These are phyloP conservation scores for Sericinus montela DNA, from an alignment of 2,888 invertebrate genomes.

Conservation along the genomic window DNA sequence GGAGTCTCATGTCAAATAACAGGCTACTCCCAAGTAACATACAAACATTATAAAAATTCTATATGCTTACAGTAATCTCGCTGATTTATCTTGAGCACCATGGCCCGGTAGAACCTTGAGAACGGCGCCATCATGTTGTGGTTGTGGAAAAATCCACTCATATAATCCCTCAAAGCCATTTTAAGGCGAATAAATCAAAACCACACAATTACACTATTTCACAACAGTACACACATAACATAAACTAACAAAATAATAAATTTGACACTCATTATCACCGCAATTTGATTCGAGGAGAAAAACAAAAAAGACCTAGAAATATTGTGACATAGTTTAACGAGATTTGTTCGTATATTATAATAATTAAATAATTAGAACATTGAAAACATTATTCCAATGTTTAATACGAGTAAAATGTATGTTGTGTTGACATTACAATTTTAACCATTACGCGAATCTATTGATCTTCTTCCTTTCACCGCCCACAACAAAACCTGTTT, in stretches of 20 bases:
- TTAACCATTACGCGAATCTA: constrained; percentile 42
- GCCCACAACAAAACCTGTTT: constrained; percentile 26
- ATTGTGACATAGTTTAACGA: constrained; percentile 24
- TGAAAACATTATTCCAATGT: no score
- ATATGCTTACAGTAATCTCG: constrained; percentile 49
- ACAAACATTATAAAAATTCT: no score
- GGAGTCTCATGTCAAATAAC: no score
- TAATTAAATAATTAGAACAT: no score
- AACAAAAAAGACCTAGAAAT: constrained; percentile 26
- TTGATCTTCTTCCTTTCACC: constrained; percentile 40
- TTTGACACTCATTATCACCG: constrained; percentile 77
- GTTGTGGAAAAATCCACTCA: constrained; percentile 45
- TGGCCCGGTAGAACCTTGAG: constrained; percentile 63
- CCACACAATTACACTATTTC: constrained; percentile 23
- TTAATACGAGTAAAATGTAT: constrained; percentile 29
- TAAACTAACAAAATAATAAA: constrained; percentile 56
- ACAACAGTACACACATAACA: constrained; percentile 35
- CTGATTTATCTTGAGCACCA: constrained; percentile 73
- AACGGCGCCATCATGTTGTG: constrained; percentile 64
- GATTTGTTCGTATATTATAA: no score
- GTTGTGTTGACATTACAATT: constrained; percentile 67
- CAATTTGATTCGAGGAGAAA: constrained; percentile 31
- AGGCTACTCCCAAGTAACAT: no score
- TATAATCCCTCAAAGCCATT: constrained; percentile 49
- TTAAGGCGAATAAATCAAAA: constrained; percentile 7